phyloP scores from a whole-genome alignment of 2,888 invertebrate genomes.

The Oxytorus armatus region DNA sequence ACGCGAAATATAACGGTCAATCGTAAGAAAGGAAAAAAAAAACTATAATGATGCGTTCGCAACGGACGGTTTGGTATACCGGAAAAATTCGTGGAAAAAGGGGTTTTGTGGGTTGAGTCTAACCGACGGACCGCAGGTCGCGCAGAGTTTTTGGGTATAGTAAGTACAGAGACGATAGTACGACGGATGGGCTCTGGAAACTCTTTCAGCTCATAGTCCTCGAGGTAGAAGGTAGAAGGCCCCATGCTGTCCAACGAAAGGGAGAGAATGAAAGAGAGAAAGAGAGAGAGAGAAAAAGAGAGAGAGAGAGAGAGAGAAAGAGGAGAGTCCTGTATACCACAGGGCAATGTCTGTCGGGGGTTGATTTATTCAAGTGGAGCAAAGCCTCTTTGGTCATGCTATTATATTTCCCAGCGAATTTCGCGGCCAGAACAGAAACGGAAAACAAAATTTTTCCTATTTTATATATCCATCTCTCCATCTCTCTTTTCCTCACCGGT shows the following conservation, averaged over 20 bases:
- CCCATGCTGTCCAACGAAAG: slow-evolving; percentile 36
- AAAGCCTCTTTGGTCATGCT: slow-evolving; percentile 63
- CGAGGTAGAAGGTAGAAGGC: background rate
- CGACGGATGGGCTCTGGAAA: slow-evolving; percentile 35
- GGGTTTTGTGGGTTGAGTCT: slow-evolving; percentile 59
- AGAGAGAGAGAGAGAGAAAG: slow-evolving; percentile 28
- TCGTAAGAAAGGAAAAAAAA: slow-evolving; percentile 38
- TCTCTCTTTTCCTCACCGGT: slow-evolving; percentile 29
- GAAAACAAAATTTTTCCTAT: slow-evolving; percentile 30
- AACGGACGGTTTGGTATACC: slow-evolving; percentile 18
- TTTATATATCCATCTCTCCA: background rate
- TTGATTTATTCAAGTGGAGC: slow-evolving; percentile 80
- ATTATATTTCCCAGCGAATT: slow-evolving; percentile 60
- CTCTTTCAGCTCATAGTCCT: slow-evolving; percentile 46
- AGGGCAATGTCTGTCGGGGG: slow-evolving; percentile 48
- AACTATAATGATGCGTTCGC: slow-evolving; percentile 9
- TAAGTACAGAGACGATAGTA: slow-evolving; percentile 22
- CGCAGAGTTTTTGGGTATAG: slow-evolving; percentile 45
- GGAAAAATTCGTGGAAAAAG: slow-evolving; percentile 69
- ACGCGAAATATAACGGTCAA: no score
- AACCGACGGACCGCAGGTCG: slow-evolving; percentile 33
- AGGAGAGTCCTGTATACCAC: slow-evolving; percentile 29
- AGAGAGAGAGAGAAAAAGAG: slow-evolving; percentile 19
- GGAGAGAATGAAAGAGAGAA: slow-evolving; percentile 15
- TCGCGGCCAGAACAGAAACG: slow-evolving; percentile 14